These are phyloP conservation scores for Leucosticte australis DNA, from an alignment of 2,113 vertebrate species.

Conservation along the genomic window DNA sequence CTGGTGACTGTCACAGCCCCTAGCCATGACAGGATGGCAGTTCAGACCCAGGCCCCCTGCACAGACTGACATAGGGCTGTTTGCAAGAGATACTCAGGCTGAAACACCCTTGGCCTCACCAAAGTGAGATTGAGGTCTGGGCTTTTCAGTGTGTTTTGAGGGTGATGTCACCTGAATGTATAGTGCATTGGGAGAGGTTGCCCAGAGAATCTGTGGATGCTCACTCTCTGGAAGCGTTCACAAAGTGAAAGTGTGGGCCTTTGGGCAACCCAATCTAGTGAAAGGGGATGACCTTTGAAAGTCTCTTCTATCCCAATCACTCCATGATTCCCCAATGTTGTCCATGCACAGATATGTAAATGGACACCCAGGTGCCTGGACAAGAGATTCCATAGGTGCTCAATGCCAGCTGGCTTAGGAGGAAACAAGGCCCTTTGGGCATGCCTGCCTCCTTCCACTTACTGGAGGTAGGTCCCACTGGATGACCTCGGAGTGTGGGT, in stretches of 20 bases:
- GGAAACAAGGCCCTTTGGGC: not conserved
- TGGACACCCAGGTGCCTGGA: not conserved
- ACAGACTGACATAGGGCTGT: not conserved
- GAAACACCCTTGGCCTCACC: not conserved
- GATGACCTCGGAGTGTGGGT: not conserved
- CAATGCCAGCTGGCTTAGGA: not conserved
- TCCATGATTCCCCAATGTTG: not conserved
- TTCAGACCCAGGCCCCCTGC: not conserved
- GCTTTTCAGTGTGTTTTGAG: not conserved
- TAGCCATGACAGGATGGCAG: not conserved
- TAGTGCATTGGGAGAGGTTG: not conserved
- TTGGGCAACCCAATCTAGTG: not conserved
- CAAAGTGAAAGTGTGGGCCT: not conserved
- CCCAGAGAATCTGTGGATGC: not conserved
- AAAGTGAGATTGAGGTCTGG: not conserved
- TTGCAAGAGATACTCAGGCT: not conserved
- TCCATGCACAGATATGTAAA: rapidly evolving
- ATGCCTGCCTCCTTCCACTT: not conserved
- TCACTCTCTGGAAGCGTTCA: not conserved
- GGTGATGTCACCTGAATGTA: not conserved
- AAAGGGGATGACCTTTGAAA: not conserved
- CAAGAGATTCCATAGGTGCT: not conserved
- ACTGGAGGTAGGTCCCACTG: not conserved
- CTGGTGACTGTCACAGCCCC: not conserved
- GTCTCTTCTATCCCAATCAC: not conserved